These are phyloP conservation scores for Helicoverpa armigera DNA, from an alignment of 1,140 invertebrate species.

Conservation along the genomic window DNA sequence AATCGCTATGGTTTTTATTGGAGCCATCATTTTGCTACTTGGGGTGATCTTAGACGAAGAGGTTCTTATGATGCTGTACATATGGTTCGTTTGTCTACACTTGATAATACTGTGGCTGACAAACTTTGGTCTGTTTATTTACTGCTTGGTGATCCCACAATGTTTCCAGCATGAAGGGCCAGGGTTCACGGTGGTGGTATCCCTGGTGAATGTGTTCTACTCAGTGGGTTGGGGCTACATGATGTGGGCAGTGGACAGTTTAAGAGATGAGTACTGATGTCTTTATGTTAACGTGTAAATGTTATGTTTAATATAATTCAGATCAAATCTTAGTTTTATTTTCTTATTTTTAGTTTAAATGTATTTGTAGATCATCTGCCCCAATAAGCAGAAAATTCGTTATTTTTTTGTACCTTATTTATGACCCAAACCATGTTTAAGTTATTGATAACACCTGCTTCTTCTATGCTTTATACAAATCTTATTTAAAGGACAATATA, in stretches of 20 bases:
- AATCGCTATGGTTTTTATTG: slow-evolving; percentile 26
- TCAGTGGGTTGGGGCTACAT: background rate
- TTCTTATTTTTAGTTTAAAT: background rate
- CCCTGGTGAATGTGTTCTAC: background rate
- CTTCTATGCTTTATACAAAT: too few species aligned
- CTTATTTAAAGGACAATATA: too few species aligned
- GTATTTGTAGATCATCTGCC: too few species aligned
- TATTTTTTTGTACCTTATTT: too few species aligned
- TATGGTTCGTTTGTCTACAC: slow-evolving; percentile 14
- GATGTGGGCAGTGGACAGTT: background rate
- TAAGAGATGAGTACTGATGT: background rate
- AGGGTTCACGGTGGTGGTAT: background rate
- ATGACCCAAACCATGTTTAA: too few species aligned
- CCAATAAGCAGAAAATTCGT: too few species aligned
- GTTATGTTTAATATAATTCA: background rate
- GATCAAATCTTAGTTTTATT: background rate
- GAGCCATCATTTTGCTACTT: slow-evolving; percentile 27
- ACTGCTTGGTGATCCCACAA: background rate
- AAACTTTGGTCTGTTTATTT: background rate
- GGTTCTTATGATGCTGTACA: background rate
- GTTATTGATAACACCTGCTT: too few species aligned
- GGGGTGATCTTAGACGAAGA: background rate
- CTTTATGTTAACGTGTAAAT: background rate
- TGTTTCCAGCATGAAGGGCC: background rate
- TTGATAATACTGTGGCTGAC: background rate